A percentile compares a stretch with the other conserved stretches of the same genome.
phyloP scores from a whole-genome alignment of 2,797 vertebrate genomes.

The Notolepis coatsorum region DNA sequence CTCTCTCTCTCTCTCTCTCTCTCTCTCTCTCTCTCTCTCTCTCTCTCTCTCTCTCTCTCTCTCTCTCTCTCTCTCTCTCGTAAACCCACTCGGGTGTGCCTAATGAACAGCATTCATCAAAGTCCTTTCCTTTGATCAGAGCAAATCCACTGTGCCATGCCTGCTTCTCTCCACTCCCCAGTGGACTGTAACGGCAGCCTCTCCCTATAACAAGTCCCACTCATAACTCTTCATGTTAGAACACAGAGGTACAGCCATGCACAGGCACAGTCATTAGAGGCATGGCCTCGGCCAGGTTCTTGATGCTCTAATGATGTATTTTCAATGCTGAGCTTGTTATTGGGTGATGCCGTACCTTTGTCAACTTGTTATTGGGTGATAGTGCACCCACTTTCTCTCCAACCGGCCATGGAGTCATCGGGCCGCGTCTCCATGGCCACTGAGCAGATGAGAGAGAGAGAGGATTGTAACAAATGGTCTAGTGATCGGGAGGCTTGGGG shows the following conservation, averaged over 20 bases:
- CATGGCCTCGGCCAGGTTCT: slow-evolving; percentile 19
- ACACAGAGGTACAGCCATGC: slow-evolving; percentile 21
- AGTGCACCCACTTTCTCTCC: slow-evolving; percentile 27
- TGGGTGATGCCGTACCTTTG: slow-evolving; percentile 35
- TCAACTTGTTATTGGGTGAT: slow-evolving; percentile 20
- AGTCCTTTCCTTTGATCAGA: slow-evolving; percentile 80
- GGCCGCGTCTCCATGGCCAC: slow-evolving; percentile 39
- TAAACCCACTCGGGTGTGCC: slow-evolving; percentile 62
- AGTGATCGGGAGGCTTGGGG: slow-evolving; percentile 41
- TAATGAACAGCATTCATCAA: slow-evolving; percentile 85
- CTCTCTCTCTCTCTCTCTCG: slow-evolving; percentile 54
- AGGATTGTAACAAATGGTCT: slow-evolving; percentile 52
- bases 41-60: slow-evolving; percentile 23
- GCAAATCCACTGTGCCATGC: slow-evolving; percentile 59
- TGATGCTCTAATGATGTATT: slow-evolving; percentile 34
- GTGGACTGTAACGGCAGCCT: slow-evolving; percentile 42
- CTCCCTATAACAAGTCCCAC: slow-evolving; percentile 37
- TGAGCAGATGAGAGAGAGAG: slow-evolving; percentile 49
- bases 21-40: slow-evolving; percentile 1
- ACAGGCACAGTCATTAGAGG: slow-evolving; percentile 39
- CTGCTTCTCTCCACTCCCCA: slow-evolving; percentile 48
- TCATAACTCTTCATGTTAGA: slow-evolving; percentile 49
- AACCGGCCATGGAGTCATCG: slow-evolving; percentile 31
- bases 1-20: slow-evolving; percentile 15
- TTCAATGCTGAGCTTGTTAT: slow-evolving; percentile 50